A percentile compares a stretch with the other conserved stretches of the same genome.
Conservation (phyloP, 2,113 vertebrate species). For the Silurus meridionalis region DNA sequence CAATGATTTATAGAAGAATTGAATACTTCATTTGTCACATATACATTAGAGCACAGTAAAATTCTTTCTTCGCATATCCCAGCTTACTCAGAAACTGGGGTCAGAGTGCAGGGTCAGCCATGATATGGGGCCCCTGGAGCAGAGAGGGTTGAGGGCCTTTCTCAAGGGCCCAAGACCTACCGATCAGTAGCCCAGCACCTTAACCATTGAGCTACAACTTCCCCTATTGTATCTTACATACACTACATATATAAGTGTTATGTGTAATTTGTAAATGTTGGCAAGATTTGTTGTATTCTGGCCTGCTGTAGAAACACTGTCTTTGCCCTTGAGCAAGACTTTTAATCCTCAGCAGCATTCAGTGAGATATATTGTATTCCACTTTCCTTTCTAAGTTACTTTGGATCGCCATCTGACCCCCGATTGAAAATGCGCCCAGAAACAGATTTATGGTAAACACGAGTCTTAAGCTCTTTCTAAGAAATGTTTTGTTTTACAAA, state of each 20-base stretch:
- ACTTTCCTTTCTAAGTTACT: background rate
- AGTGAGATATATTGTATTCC: conserved; percentile 9
- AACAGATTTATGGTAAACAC: background rate
- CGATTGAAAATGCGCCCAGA: background rate
- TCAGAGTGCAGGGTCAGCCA: no score
- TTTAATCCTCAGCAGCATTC: background rate
- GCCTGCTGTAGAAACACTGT: background rate
- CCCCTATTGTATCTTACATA: no score
- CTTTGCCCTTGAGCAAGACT: background rate
- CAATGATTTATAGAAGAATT: no score
- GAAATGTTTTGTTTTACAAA: background rate
- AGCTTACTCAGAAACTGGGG: no score
- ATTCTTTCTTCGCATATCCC: no score
- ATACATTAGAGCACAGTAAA: no score
- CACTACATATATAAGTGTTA: background rate
- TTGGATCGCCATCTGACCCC: background rate
- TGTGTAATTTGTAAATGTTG: background rate
- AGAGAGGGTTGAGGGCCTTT: no score
- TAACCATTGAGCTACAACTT: no score
- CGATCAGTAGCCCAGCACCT: no score
- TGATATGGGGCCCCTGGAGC: no score
- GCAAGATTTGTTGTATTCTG: background rate
- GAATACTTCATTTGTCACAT: no score
- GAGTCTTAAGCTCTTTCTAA: background rate
- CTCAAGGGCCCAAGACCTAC: no score